Evolutionary conservation across 2,888 invertebrate species (phyloP).

Genomic region (Spatulosminthurus flaviceps): DNA sequence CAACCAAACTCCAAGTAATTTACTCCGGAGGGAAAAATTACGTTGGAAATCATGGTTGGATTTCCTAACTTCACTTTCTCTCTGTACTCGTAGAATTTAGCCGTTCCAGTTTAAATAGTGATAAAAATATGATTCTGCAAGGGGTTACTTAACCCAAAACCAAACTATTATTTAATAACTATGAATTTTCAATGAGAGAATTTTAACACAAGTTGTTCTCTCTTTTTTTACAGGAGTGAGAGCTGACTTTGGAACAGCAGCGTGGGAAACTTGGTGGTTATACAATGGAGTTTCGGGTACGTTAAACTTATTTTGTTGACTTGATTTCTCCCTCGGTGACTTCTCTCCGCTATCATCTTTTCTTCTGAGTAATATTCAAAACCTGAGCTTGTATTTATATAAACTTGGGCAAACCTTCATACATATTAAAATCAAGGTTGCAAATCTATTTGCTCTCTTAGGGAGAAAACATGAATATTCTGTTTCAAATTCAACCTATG

Average conservation of each 20-base stretch:
- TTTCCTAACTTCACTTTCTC: not conserved
- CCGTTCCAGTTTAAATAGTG: too few relatives aligned
- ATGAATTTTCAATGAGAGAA: too few relatives aligned
- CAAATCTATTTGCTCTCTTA: not conserved
- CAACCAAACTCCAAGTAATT: not conserved
- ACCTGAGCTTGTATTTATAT: too few relatives aligned
- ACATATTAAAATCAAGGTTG: not conserved
- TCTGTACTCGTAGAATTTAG: too few relatives aligned
- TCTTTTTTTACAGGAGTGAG: constrained; percentile 39
- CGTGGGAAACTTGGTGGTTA: constrained; percentile 49
- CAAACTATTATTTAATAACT: too few relatives aligned
- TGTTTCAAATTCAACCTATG: not conserved
- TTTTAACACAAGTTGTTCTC: not conserved
- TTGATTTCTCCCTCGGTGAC: not conserved
- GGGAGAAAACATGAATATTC: not conserved
- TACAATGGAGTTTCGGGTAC: constrained; percentile 49
- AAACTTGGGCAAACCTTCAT: constrained; percentile 7
- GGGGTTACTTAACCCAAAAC: too few relatives aligned
- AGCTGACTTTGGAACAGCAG: constrained; percentile 49
- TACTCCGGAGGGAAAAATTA: not conserved
- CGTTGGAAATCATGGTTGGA: not conserved
- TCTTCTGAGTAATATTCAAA: not conserved
- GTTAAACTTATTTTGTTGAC: constrained; percentile 21
- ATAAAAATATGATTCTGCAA: too few relatives aligned
- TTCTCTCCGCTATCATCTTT: not conserved